Percentiles rank a stretch among this genome's conserved stretches.
Evolutionary conservation across 2,888 invertebrate species (phyloP).

Genomic region (Volucella bombylans): DNA sequence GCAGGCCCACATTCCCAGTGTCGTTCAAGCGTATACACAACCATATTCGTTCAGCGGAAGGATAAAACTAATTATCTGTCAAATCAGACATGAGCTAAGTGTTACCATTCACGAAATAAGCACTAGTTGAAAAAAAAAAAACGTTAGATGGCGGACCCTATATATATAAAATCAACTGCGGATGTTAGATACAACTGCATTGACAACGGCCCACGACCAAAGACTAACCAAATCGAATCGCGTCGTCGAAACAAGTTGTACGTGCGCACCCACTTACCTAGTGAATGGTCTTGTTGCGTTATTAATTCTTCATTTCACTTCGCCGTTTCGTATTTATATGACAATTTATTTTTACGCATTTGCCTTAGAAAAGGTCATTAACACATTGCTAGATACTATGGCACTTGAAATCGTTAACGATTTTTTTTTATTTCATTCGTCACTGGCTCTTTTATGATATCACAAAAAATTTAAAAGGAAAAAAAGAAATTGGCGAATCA

Average conservation of each 20-base stretch:
- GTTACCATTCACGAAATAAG: no score
- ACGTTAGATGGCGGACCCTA: no score
- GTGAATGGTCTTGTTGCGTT: conserved; percentile 32
- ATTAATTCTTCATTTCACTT: conserved; percentile 23
- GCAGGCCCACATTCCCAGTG: no score
- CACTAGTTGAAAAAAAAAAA: no score
- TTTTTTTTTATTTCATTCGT: conserved; percentile 12
- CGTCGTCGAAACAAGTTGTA: conserved; percentile 22
- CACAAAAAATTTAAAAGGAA: neutral
- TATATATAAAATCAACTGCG: no score
- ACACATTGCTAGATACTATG: conserved; percentile 30
- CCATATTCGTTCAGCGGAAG: no score
- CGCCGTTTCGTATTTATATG: conserved; percentile 2
- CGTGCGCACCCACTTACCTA: conserved; percentile 47
- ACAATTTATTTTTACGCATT: conserved; percentile 25
- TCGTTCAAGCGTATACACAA: no score
- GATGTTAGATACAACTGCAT: no score
- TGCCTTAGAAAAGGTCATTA: conserved; percentile 44
- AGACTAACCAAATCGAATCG: neutral
- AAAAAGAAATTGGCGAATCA: conserved; percentile 21
- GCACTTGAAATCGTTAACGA: conserved; percentile 23
- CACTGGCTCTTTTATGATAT: conserved; percentile 16
- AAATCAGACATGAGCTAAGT: no score
- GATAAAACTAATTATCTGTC: no score
- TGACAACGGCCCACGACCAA: neutral